Percentiles rank a stretch among this genome's conserved stretches.
Evolutionary conservation across 1,140 invertebrate genomes (phyloP).

Genomic region (Anastatus disparis): DNA sequence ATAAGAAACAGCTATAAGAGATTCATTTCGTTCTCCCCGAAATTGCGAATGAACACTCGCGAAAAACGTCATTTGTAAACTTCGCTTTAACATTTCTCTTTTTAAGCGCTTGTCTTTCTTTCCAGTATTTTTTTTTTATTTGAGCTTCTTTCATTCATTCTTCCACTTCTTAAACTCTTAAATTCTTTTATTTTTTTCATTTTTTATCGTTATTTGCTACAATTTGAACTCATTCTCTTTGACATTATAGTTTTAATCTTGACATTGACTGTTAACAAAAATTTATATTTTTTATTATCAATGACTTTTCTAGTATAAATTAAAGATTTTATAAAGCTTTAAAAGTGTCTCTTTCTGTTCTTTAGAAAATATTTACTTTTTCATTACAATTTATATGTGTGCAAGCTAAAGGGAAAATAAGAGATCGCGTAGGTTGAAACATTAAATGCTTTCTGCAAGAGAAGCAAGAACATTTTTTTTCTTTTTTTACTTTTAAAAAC

Average conservation of each 20-base stretch:
- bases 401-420: slow-evolving; percentile 2
- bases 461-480: no score
- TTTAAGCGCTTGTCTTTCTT: background rate
- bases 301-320: no score
- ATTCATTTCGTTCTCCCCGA: background rate
- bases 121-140: background rate
- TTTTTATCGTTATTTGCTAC: background rate
- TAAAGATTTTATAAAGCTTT: no score
- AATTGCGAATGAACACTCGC: slow-evolving; percentile 9
- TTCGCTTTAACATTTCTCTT: no score
- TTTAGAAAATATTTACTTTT: no score
- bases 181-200: background rate
- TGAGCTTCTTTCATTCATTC: background rate
- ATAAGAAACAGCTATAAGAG: no score
- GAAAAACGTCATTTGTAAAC: no score
- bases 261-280: no score
- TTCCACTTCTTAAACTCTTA: background rate
- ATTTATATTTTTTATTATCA: no score
- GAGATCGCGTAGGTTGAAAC: slow-evolving; percentile 4
- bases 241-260: no score
- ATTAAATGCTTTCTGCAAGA: background rate
- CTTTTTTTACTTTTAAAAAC: slow-evolving; percentile 9
- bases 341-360: no score
- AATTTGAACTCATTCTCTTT: no score
- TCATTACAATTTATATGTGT: slow-evolving; percentile 1